phyloP scores from a whole-genome alignment of 2,797 vertebrate species.

The Phoebastria nigripes region DNA sequence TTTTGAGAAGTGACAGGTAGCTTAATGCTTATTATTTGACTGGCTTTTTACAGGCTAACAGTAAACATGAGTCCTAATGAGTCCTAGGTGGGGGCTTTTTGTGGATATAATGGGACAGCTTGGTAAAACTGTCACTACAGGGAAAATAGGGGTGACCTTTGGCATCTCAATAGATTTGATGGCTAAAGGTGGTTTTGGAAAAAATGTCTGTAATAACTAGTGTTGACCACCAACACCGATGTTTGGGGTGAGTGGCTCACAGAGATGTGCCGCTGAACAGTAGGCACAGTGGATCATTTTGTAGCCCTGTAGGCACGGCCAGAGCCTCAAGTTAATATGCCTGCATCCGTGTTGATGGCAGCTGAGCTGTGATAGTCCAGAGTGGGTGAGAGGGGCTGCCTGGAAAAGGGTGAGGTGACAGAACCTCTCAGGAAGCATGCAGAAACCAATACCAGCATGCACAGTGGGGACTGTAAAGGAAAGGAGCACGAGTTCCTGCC shows the following conservation, averaged over 20 bases:
- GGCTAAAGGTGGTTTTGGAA: not conserved
- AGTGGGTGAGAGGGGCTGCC: accelerated
- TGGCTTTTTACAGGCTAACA: not conserved
- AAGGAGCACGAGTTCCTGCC: not conserved
- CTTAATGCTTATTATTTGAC: not conserved
- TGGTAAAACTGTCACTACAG: not conserved
- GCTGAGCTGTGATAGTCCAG: too few species aligned
- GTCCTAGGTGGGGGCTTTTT: not conserved
- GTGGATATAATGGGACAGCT: too few species aligned
- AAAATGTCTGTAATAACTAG: accelerated
- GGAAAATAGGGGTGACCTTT: not conserved
- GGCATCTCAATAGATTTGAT: accelerated
- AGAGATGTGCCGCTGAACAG: accelerated
- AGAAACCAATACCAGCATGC: not conserved
- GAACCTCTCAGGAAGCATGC: accelerated
- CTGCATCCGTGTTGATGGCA: accelerated
- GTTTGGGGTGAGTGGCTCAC: accelerated
- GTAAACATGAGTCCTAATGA: not conserved
- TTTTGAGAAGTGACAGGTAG: not conserved
- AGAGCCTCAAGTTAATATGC: accelerated
- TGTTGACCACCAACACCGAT: accelerated
- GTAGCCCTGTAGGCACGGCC: accelerated
- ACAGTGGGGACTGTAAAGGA: accelerated
- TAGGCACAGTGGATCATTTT: accelerated
- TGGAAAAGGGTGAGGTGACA: not conserved